These are phyloP conservation scores for Distichodus sexfasciatus DNA, from an alignment of 2,797 vertebrate species.

Conservation along the genomic window DNA sequence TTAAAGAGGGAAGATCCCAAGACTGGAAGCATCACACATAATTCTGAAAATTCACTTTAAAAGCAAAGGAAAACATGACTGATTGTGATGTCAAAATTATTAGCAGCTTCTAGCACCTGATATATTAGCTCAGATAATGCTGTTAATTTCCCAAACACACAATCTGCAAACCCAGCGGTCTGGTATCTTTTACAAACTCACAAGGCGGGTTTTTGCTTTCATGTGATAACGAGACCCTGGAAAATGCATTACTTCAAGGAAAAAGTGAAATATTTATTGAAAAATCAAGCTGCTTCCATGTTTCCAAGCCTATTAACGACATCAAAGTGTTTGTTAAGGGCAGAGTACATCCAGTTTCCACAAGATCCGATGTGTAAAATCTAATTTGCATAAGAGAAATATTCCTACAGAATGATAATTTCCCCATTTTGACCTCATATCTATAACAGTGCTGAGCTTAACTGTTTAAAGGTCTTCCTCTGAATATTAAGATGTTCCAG, in stretches of 20 bases:
- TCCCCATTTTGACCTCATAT: slow-evolving; percentile 39
- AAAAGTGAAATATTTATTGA: slow-evolving; percentile 27
- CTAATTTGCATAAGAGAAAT: slow-evolving; percentile 52
- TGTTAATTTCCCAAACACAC: slow-evolving; percentile 32
- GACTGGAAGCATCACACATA: too few relatives aligned
- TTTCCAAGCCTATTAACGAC: slow-evolving; percentile 44
- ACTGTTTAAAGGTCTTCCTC: background rate
- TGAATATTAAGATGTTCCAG: background rate
- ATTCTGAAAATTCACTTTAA: too few relatives aligned
- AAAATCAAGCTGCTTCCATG: slow-evolving; percentile 54
- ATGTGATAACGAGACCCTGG: background rate
- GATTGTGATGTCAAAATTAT: slow-evolving; percentile 36
- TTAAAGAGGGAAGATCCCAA: too few relatives aligned
- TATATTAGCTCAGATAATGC: slow-evolving; percentile 34
- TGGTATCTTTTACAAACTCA: slow-evolving; percentile 9
- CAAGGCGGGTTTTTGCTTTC: slow-evolving; percentile 40
- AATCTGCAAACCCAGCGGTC: slow-evolving; percentile 39
- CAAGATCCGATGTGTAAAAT: slow-evolving; percentile 40
- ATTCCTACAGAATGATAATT: slow-evolving; percentile 56
- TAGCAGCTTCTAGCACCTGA: slow-evolving; percentile 5
- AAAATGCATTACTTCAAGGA: background rate
- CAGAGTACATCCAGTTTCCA: slow-evolving; percentile 51
- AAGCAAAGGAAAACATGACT: too few relatives aligned
- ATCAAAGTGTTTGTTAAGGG: slow-evolving; percentile 58
- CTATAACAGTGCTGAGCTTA: slow-evolving; percentile 32